A percentile compares a stretch with the other conserved stretches of the same genome.
phyloP scores from a whole-genome alignment of 2,888 invertebrate species.

The Hemistola chrysoprasaria region DNA sequence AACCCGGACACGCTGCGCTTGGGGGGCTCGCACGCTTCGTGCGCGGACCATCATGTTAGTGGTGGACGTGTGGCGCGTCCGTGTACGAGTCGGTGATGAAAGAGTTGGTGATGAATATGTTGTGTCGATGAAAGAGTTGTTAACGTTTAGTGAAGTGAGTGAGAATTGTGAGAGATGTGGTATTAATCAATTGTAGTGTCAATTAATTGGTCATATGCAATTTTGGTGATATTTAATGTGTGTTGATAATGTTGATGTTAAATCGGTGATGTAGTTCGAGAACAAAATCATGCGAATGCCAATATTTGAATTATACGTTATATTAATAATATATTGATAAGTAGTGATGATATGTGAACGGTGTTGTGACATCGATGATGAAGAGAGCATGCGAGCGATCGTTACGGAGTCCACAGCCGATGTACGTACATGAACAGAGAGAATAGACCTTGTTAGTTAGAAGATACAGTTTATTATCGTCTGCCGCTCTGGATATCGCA shows the following conservation, averaged over 20 bases:
- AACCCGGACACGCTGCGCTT: constrained; percentile 61
- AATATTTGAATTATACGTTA: no score
- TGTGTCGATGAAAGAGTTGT: no score
- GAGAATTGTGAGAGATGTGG: background rate
- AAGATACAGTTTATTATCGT: background rate
- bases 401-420: constrained; percentile 28
- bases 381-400: background rate
- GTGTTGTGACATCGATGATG: constrained; percentile 10
- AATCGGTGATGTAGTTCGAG: constrained; percentile 12
- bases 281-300: no score
- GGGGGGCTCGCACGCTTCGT: constrained; percentile 61
- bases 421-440: constrained; percentile 34
- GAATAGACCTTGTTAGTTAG: constrained; percentile 27
- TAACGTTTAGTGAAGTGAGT: background rate
- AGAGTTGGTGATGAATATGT: background rate
- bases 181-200: background rate
- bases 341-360: constrained; percentile 1
- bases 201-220: constrained; percentile 2
- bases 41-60: constrained; percentile 5
- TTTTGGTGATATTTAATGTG: no score
- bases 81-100: background rate
- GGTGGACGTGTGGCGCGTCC: constrained; percentile 7
- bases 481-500: no score
- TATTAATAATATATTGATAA: no score
- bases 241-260: background rate